Percentiles rank a stretch among this genome's conserved stretches.
Evolutionary conservation across 2,113 vertebrate genomes (phyloP).

Genomic region (Bombycilla garrulus): DNA sequence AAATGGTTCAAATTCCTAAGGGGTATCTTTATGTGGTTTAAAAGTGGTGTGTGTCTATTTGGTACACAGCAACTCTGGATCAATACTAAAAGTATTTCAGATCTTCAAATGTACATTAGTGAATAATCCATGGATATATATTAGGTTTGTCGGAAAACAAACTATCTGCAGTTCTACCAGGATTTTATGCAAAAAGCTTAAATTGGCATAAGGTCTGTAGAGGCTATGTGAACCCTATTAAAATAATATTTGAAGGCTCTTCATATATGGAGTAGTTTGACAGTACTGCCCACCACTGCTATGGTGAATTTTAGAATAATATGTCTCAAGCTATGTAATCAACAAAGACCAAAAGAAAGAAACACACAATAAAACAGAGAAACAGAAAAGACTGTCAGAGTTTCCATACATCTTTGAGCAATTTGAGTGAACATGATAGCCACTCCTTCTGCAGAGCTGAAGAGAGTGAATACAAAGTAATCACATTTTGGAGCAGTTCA

Average conservation of each 20-base stretch:
- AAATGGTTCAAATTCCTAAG: slow-evolving; percentile 70
- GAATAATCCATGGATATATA: slow-evolving; percentile 69
- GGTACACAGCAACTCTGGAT: slow-evolving; percentile 59
- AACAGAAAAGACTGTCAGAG: slow-evolving; percentile 2
- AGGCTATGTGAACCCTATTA: slow-evolving; percentile 36
- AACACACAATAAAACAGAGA: neutral
- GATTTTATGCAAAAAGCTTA: slow-evolving; percentile 51
- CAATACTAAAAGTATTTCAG: slow-evolving; percentile 72
- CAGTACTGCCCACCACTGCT: slow-evolving; percentile 48
- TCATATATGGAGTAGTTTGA: slow-evolving; percentile 24
- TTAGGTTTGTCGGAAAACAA: slow-evolving; percentile 49
- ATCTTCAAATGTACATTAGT: slow-evolving; percentile 73
- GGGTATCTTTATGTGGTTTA: slow-evolving; percentile 70
- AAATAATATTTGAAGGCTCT: slow-evolving; percentile 56
- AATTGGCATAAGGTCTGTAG: slow-evolving; percentile 32
- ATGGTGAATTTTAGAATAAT: slow-evolving; percentile 43
- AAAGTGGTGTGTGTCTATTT: slow-evolving; percentile 66
- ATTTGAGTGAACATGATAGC: neutral
- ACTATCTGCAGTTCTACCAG: slow-evolving; percentile 29
- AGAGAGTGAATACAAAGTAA: neutral
- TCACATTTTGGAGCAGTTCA: neutral
- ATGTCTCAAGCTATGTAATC: slow-evolving; percentile 31
- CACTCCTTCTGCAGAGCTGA: neutral
- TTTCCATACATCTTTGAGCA: slow-evolving; percentile 29
- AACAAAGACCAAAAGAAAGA: slow-evolving; percentile 17